A percentile compares a stretch with the other conserved stretches of the same genome.
phyloP scores from a whole-genome alignment of 1,140 invertebrate species.

The Magallana gigas region DNA sequence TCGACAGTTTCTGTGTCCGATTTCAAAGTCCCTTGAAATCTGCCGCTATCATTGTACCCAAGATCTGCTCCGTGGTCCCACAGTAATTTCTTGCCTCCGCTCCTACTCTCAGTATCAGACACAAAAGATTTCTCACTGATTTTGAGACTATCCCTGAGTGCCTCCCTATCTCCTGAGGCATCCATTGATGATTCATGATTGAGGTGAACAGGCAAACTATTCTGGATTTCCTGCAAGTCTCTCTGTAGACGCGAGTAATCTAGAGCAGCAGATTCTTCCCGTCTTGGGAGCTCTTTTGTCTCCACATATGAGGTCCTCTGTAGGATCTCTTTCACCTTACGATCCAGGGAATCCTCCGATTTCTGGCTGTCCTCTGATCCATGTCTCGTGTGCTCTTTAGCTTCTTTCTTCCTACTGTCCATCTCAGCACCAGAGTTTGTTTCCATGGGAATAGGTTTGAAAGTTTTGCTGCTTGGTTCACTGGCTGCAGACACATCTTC shows the following conservation, averaged over 20 bases:
- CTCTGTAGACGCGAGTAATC: conserved; percentile 68
- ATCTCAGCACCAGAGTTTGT: background rate
- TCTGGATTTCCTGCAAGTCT: conserved; percentile 73
- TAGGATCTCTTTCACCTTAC: conserved; percentile 52
- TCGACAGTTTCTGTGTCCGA: conserved; percentile 54
- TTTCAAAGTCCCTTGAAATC: conserved; percentile 63
- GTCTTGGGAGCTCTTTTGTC: conserved; percentile 33
- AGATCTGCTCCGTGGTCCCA: conserved; percentile 74
- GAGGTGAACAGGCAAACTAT: conserved; percentile 62
- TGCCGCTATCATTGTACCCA: conserved; percentile 63
- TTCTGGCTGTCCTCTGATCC: conserved; percentile 48
- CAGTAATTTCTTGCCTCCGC: conserved; percentile 60
- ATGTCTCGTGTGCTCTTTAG: conserved; percentile 26
- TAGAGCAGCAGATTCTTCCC: conserved; percentile 45
- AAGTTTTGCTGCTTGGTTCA: conserved; percentile 28
- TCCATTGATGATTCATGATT: conserved; percentile 19
- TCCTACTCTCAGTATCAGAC: conserved; percentile 64
- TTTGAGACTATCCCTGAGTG: conserved; percentile 36
- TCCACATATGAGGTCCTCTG: conserved; percentile 56
- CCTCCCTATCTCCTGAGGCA: conserved; percentile 31
- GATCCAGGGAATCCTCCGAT: conserved; percentile 54
- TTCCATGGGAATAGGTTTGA: conserved; percentile 17
- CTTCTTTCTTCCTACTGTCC: conserved; percentile 12
- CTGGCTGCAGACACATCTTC: background rate
- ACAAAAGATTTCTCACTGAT: conserved; percentile 50